Base-by-base conservation (phyloP, 1,140 invertebrate genomes). In the Geopemphigus sp. region DNA sequence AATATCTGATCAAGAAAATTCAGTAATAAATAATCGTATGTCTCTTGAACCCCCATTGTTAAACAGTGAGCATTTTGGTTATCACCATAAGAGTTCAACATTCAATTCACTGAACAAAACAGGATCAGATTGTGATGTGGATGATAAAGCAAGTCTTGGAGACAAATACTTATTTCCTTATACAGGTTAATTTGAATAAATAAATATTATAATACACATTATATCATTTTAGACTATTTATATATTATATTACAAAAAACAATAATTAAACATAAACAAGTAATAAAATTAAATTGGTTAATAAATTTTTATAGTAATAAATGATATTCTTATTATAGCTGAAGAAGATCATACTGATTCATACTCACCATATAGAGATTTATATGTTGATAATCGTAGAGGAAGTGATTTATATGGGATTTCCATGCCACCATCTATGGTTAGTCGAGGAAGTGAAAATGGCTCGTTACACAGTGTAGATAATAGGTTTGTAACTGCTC, bases 111-210 rank as follows among this genome's bases (percentile, higher is more conserved):
- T 78, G 4, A 63, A 63, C 54, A 81, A 72, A 54, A 63, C 70
- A 24, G 80, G 47, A 57, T 80, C 81, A 19, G 76, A 80, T 54
- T 45, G 78, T 39, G 82, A 82, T 47, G 70, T 76, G 19, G 82
- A 82, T 17, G 76, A 82, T 26, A 81, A 81, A 70, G 45, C 59
- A 0, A 70, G 61, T 80, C 56, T 84, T 14, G 83, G 82, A 81
- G 87, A 83, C 84, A 87, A 82, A 84, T 87, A 81, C 82, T 85
- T 83, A 81, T 87, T 83, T 85, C 87, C 81, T 80, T 87, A 82
- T 84, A 88, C 83, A 84, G 87, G 82, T 88, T 83, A 56, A 81
- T 85, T 47, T 84, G 83, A 53, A 54, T 19, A 32, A 32, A 61
- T 29, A 63, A 19, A 32, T 66, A 66, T 22, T 66, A 5, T n/a